Evolutionary conservation across 2,797 vertebrate species (phyloP).

Genomic region (Tokudaia tokunoshimensis): DNA sequence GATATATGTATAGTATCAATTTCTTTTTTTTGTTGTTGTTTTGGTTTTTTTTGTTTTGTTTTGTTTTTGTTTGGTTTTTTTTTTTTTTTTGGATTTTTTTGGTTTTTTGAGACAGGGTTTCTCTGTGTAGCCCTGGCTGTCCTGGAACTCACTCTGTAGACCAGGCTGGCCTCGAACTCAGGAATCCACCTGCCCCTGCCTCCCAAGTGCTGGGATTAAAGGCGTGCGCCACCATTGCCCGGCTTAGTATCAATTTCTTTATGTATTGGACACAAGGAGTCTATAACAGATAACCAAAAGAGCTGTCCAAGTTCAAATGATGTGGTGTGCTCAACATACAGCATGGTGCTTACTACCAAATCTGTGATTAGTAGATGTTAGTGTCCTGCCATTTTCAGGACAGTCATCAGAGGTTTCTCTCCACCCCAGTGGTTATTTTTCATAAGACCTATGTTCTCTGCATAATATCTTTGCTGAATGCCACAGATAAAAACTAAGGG

Average conservation of each 20-base stretch:
- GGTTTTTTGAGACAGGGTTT: too few species aligned
- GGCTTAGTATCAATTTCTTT: not conserved
- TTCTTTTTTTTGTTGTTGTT: not conserved
- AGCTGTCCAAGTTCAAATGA: not conserved
- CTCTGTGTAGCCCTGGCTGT: too few species aligned
- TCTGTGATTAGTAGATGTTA: not conserved
- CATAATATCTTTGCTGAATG: not conserved
- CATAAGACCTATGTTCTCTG: not conserved
- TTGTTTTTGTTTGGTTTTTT: too few species aligned
- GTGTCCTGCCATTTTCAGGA: not conserved
- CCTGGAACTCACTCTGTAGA: too few species aligned
- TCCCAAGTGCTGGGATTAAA: too few species aligned
- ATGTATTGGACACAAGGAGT: not conserved
- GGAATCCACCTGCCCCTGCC: too few species aligned
- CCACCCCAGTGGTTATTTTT: not conserved
- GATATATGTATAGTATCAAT: not conserved
- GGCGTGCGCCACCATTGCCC: too few species aligned
- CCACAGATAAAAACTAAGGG: not conserved
- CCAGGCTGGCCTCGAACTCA: too few species aligned
- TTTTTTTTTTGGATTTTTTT: too few species aligned
- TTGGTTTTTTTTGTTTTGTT: too few species aligned
- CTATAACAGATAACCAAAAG: not conserved
- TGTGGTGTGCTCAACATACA: not conserved
- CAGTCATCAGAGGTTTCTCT: accelerated
- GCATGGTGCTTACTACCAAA: not conserved